Evolutionary conservation across 92 coral and sea anemone genomes (phyloP).

Genomic region (Porites cylindrica): DNA sequence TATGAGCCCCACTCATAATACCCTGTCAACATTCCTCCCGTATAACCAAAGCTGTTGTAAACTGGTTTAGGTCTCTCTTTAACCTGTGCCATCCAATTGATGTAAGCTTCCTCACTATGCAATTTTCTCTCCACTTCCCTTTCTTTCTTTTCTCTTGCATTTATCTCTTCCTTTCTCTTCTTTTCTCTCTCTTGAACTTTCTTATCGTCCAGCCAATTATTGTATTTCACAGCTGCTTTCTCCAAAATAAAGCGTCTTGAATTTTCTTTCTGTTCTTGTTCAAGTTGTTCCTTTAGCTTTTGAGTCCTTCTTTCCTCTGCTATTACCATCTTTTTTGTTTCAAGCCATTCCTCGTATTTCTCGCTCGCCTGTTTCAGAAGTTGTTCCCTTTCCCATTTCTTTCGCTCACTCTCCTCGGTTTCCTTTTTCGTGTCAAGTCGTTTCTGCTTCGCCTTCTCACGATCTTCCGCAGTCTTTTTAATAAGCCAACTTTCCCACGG

Average conservation of each 20-base stretch:
- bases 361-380: conserved; percentile 63
- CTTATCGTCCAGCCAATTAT: conserved; percentile 83
- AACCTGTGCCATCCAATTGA: conserved; percentile 79
- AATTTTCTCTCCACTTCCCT: conserved; percentile 73
- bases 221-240: conserved; percentile 76
- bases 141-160: conserved; percentile 73
- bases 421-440: conserved; percentile 59
- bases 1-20: conserved; percentile 98
- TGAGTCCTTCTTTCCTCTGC: conserved; percentile 55
- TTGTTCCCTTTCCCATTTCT: conserved; percentile 55
- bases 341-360: conserved; percentile 76
- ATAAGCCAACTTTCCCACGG: conserved; percentile 98
- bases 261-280: conserved; percentile 55
- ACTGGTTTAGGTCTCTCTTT: conserved; percentile 69
- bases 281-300: conserved; percentile 51
- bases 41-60: conserved; percentile 77
- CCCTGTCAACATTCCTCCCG: conserved; percentile 82
- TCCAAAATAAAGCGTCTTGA: conserved; percentile 71
- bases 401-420: conserved; percentile 53
- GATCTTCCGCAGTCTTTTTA: conserved; percentile 79
- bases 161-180: conserved; percentile 61
- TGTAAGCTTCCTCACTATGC: conserved; percentile 87
- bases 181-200: conserved; percentile 52
- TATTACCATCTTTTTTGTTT: conserved; percentile 60
- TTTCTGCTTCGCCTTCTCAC: conserved; percentile 64